A percentile compares a stretch with the other conserved stretches of the same genome.
Conservation (phyloP, 2,888 invertebrate genomes). For the Tiliacea citrago region DNA sequence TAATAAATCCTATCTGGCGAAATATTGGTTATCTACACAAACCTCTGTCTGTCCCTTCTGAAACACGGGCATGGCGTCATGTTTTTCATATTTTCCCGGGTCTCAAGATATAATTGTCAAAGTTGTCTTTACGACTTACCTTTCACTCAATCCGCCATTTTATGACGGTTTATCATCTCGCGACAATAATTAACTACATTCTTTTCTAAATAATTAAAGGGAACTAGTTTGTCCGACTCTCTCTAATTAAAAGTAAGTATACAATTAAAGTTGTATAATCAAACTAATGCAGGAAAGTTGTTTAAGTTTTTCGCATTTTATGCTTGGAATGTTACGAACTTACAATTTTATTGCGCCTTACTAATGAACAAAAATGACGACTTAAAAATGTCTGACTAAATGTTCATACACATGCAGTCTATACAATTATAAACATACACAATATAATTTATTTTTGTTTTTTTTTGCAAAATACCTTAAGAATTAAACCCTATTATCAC, state of each 20-base stretch:
- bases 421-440: no score
- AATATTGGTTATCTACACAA: background rate
- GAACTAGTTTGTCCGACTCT: constrained; percentile 46
- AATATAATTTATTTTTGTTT: no score
- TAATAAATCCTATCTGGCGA: background rate
- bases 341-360: background rate
- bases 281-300: constrained; percentile 45
- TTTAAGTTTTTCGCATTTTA: constrained; percentile 20
- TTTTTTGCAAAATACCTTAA: background rate
- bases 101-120: constrained; percentile 24
- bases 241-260: constrained; percentile 40
- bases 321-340: constrained; percentile 10
- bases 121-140: constrained; percentile 22
- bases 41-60: background rate
- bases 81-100: background rate
- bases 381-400: background rate
- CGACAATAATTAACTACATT: constrained; percentile 40
- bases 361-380: background rate
- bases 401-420: background rate
- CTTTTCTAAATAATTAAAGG: constrained; percentile 29
- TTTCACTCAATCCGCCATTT: constrained; percentile 34
- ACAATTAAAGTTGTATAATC: constrained; percentile 33
- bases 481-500: background rate
- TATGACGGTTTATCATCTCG: constrained; percentile 26
- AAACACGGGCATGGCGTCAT: background rate